These are phyloP conservation scores for Acanthopagrus latus DNA, from an alignment of 2,797 vertebrate species.

Conservation along the genomic window DNA sequence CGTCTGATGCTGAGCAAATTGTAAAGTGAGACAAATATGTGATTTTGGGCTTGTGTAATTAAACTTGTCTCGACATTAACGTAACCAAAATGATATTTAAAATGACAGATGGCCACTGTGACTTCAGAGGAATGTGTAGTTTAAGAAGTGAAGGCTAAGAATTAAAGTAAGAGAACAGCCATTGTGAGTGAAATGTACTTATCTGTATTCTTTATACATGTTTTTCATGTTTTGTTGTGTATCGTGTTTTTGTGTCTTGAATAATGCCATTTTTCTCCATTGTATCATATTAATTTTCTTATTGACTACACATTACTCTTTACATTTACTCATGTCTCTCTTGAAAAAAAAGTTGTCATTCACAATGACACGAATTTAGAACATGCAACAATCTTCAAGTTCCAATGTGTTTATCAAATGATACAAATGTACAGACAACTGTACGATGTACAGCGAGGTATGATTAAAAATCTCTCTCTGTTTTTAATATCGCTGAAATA, in stretches of 20 bases:
- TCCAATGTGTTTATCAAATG: too few species aligned
- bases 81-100: neutral
- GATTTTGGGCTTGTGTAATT: neutral
- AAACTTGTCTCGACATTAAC: neutral
- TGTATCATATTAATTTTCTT: neutral
- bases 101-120: neutral
- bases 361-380: too few species aligned
- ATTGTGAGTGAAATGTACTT: neutral
- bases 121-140: neutral
- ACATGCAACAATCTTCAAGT: too few species aligned
- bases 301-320: neutral
- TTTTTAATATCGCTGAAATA: too few species aligned
- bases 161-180: neutral
- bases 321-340: neutral
- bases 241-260: too few species aligned
- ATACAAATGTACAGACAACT: too few species aligned
- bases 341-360: neutral
- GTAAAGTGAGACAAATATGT: conserved; percentile 6
- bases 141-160: neutral
- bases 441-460: too few species aligned
- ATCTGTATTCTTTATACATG: neutral
- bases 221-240: too few species aligned
- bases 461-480: too few species aligned
- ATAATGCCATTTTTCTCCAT: neutral
- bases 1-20: neutral